Percentiles rank a stretch among this genome's conserved stretches.
phyloP scores from a whole-genome alignment of 2,113 vertebrate genomes.

The Austrofundulus limnaeus region DNA sequence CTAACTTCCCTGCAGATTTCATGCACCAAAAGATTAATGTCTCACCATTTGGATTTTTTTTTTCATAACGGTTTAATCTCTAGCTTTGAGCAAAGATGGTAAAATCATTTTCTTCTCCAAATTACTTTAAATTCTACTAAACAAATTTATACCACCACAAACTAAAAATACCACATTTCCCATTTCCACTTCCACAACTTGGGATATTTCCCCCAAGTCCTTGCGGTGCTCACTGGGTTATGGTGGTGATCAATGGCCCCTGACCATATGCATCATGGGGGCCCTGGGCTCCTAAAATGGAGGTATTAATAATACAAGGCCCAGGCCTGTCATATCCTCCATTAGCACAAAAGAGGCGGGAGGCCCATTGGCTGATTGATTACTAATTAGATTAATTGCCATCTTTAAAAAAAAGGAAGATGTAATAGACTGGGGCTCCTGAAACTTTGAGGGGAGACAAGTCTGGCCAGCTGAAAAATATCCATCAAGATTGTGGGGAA shows the following conservation, averaged over 20 bases:
- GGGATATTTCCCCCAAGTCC: constrained; percentile 46
- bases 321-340: constrained; percentile 73
- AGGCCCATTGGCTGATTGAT: constrained; percentile 76
- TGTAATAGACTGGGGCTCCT: constrained; percentile 54
- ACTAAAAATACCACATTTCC: constrained; percentile 13
- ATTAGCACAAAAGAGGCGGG: constrained; percentile 70
- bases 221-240: constrained; percentile 45
- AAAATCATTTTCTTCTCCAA: constrained; percentile 14
- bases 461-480: constrained; percentile 26
- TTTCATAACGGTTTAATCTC: constrained; percentile 13
- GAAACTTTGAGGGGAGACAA: constrained; percentile 14
- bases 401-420: constrained; percentile 53
- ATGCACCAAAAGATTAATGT: not conserved
- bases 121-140: constrained; percentile 12
- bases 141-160: constrained; percentile 13
- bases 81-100: constrained; percentile 13
- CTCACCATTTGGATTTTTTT: constrained; percentile 16
- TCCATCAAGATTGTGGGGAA: constrained; percentile 10
- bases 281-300: constrained; percentile 68
- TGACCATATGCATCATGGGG: constrained; percentile 27
- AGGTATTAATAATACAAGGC: constrained; percentile 82
- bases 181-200: constrained; percentile 14
- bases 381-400: constrained; percentile 82
- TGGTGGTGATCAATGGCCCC: constrained; percentile 78
- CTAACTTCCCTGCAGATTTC: constrained; percentile 20